Conservation (phyloP, 2,888 invertebrate genomes). For the Drosophila ustulata region DNA sequence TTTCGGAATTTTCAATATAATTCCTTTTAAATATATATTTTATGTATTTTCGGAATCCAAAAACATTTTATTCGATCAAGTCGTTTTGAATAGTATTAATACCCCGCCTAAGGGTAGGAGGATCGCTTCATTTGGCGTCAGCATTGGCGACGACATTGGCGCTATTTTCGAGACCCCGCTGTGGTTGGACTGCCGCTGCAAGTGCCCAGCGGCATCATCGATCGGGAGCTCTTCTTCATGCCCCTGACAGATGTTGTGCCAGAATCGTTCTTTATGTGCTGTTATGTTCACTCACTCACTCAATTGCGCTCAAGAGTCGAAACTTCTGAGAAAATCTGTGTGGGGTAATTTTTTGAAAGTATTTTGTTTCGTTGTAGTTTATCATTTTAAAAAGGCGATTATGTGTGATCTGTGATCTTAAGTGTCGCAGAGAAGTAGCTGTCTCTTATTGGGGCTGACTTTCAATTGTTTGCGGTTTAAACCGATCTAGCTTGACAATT, state of each 20-base stretch:
- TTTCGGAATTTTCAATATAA: neutral
- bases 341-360: constrained; percentile 49
- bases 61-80: neutral
- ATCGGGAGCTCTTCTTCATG: constrained; percentile 25
- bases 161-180: constrained; percentile 58
- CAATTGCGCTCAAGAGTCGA: constrained; percentile 45
- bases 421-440: constrained; percentile 7
- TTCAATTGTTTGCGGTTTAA: constrained; percentile 24
- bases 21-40: too few relatives aligned
- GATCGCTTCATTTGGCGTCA: constrained; percentile 45
- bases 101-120: constrained; percentile 13
- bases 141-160: constrained; percentile 53
- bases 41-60: neutral
- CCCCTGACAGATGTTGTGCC: constrained; percentile 55
- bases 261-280: constrained; percentile 52
- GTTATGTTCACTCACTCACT: constrained; percentile 54
- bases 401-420: constrained; percentile 39
- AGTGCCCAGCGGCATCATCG: constrained; percentile 31
- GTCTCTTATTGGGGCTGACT: constrained; percentile 1
- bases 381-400: constrained; percentile 33
- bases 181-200: constrained; percentile 43
- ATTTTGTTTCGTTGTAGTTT: neutral
- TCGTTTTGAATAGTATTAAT: neutral
- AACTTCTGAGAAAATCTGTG: constrained; percentile 58
- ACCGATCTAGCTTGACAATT: constrained; percentile 15